Conservation (phyloP, 2,888 invertebrate species). For the Drosophila neotestacea region DNA sequence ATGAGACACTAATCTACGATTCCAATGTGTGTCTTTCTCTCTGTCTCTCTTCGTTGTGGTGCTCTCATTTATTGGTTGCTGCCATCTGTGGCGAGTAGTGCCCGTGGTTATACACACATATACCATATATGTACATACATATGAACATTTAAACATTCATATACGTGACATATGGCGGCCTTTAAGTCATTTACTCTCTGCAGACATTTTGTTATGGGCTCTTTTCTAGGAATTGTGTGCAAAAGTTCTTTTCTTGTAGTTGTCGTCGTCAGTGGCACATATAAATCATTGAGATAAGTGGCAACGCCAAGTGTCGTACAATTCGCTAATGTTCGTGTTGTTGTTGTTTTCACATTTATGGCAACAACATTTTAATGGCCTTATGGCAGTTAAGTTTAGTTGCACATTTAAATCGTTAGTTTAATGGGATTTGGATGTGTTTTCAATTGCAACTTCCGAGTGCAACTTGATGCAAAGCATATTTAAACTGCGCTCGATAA, state of each 20-base stretch:
- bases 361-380: slow-evolving; percentile 29
- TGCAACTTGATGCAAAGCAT: slow-evolving; percentile 35
- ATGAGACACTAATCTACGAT: not conserved
- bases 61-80: slow-evolving; percentile 11
- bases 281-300: slow-evolving; percentile 66
- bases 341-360: slow-evolving; percentile 29
- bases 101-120: slow-evolving; percentile 17
- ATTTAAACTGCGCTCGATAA: slow-evolving; percentile 38
- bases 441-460: slow-evolving; percentile 42
- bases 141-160: not conserved
- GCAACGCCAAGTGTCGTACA: slow-evolving; percentile 34
- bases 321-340: slow-evolving; percentile 7
- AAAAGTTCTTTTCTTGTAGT: slow-evolving; percentile 26
- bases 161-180: slow-evolving; percentile 55
- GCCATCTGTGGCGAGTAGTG: slow-evolving; percentile 21
- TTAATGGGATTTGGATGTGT: slow-evolving; percentile 31
- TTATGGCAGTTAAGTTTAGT: slow-evolving; percentile 23
- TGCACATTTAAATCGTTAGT: slow-evolving; percentile 27
- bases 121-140: not conserved
- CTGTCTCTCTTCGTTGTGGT: not conserved
- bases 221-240: slow-evolving; percentile 50
- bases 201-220: slow-evolving; percentile 54
- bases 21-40: not conserved
- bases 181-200: slow-evolving; percentile 42
- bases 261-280: slow-evolving; percentile 46